Base-by-base conservation (phyloP, 2,888 invertebrate genomes). In the Hetaerina titia region DNA sequence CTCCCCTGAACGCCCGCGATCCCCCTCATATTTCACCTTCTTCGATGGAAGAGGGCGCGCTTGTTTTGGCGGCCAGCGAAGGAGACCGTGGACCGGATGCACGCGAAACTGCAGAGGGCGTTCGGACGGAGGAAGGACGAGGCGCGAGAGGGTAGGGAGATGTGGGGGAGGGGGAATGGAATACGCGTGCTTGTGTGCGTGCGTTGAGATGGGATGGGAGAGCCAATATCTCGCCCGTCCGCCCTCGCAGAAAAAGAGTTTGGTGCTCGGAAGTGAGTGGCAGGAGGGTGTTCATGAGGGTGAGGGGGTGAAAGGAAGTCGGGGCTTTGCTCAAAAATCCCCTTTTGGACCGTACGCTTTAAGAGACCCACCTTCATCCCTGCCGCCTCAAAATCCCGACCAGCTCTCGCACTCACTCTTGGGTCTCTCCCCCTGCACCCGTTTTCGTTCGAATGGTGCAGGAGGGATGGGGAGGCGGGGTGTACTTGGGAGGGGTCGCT, bases 251-350 rank as follows among this genome's bases (percentile, higher is more conserved):
- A 45, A 45, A 45, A 45, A 45, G 45, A 45, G 45, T 45, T 45
- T 45, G 45, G 45, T 45, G 45, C 45, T 45, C 45, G 45, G 45
- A 4, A 4, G 45, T 45, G 45, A 45, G 45, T 45, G 45, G 45
- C 45, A n/a, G 8, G n/a, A 69, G n/a, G 69, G 69, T 9, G 8
- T 7, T n/a, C 8, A 8, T 7, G 22, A 0, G 69, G 22, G 69
- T n/a, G 69, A n/a, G 69, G 69, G 69, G 69, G 11, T 60, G 69
- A 69, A 57, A 92, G 92, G 92, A 92, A 92, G 92, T 92, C 9
- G 56, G 92, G 74, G 92, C 92, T 92, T 92, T 92, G 92, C 92
- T 74, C n/a, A 74, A 56, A 92, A 92, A 92, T 74, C 74, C 92
- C 92, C 25, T 56, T 31, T 92, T 69, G 69, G 69, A 74, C 92